Conservation (phyloP, 2,888 invertebrate species). For the Luperina nickerlii region DNA sequence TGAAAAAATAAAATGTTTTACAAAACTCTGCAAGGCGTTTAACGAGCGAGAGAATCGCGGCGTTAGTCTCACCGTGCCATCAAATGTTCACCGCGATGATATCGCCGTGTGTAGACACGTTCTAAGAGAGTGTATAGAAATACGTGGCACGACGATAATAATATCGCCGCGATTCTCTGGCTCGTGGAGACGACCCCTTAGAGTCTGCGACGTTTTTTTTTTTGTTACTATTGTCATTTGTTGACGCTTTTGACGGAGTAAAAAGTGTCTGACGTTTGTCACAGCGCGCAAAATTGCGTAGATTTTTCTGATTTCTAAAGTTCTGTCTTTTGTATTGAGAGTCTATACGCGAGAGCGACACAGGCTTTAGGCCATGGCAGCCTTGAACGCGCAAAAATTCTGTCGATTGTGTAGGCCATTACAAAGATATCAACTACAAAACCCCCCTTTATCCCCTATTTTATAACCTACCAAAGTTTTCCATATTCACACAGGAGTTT, state of each 20-base stretch:
- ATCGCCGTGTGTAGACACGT: too few relatives aligned
- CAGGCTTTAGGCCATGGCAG: not conserved
- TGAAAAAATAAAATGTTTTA: constrained; percentile 12
- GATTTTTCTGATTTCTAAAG: not conserved
- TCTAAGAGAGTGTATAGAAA: too few relatives aligned
- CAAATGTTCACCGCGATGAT: too few relatives aligned
- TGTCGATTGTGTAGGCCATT: not conserved
- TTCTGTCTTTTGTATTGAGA: not conserved
- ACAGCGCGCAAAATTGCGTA: not conserved
- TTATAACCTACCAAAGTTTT: not conserved
- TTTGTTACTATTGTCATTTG: too few relatives aligned
- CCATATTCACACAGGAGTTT: constrained; percentile 73
- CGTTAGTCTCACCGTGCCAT: too few relatives aligned
- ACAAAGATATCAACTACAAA: not conserved
- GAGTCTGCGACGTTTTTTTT: not conserved
- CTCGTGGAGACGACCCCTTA: not conserved
- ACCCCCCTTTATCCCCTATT: not conserved
- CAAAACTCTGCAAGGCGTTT: constrained; percentile 1
- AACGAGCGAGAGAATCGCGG: too few relatives aligned
- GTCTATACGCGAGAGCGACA: not conserved
- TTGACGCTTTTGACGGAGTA: not conserved
- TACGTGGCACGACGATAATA: too few relatives aligned
- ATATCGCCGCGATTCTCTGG: too few relatives aligned
- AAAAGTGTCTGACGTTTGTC: not conserved
- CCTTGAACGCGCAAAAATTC: not conserved